Conservation (phyloP, 2,888 invertebrate species). For the Volucella zonaria region DNA sequence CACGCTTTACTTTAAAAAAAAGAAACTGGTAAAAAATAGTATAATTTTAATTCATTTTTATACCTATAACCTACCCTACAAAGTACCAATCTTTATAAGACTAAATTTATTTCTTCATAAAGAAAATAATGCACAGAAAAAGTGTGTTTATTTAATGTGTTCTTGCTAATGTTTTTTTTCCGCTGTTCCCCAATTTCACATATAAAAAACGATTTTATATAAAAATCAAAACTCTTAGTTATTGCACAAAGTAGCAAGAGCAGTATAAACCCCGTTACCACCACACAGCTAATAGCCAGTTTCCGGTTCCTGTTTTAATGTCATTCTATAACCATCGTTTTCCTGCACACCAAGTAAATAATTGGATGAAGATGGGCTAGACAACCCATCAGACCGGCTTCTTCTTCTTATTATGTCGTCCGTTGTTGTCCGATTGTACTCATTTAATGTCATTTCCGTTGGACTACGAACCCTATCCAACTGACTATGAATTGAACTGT, state of each 20-base stretch:
- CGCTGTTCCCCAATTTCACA: conserved; percentile 54
- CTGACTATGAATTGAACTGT: conserved; percentile 55
- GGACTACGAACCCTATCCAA: conserved; percentile 78
- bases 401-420: conserved; percentile 80
- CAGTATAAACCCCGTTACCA: conserved; percentile 52
- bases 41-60: conserved; percentile 37
- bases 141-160: not conserved
- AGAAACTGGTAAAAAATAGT: conserved; percentile 49
- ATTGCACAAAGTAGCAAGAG: conserved; percentile 71
- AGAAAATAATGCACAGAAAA: conserved; percentile 34
- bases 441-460: conserved; percentile 81
- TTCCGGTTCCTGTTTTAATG: conserved; percentile 82
- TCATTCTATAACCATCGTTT: conserved; percentile 80
- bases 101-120: conserved; percentile 39
- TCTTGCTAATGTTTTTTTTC: conserved; percentile 40
- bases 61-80: conserved; percentile 53
- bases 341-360: conserved; percentile 78
- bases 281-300: conserved; percentile 79
- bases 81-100: conserved; percentile 44
- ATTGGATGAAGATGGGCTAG: conserved; percentile 75
- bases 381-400: conserved; percentile 77
- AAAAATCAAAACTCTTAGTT: conserved; percentile 49
- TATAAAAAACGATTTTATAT: conserved; percentile 11
- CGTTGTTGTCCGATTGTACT: conserved; percentile 80
- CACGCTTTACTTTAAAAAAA: conserved; percentile 52